A percentile compares a stretch with the other conserved stretches of the same genome.
phyloP scores from a whole-genome alignment of 2,797 vertebrate genomes.

The Hapalemur alaotrensis region DNA sequence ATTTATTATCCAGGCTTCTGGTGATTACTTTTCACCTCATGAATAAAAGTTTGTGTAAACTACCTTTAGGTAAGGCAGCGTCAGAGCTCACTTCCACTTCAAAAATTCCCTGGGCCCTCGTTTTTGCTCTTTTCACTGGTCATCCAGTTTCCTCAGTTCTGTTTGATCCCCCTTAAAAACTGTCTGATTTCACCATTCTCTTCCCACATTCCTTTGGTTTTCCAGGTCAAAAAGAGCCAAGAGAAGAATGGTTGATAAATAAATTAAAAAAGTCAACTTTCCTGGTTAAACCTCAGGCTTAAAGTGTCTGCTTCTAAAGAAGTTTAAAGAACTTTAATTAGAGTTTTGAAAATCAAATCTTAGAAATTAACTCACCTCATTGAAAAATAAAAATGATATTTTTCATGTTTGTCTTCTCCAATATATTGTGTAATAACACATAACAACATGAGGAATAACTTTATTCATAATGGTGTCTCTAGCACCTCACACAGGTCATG shows the following conservation, averaged over 20 bases:
- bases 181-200: background rate
- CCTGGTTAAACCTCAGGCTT: background rate
- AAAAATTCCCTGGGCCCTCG: background rate
- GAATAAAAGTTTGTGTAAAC: background rate
- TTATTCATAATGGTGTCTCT: background rate
- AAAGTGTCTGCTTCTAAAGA: background rate
- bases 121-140: background rate
- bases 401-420: background rate
- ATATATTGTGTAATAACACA: background rate
- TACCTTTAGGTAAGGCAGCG: background rate
- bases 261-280: background rate
- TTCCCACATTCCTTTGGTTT: background rate
- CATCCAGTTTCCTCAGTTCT: background rate
- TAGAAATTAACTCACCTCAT: background rate
- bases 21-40: background rate
- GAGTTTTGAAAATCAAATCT: background rate
- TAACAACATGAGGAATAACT: background rate
- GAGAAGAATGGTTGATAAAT: background rate
- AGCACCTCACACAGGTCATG: background rate
- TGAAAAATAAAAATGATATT: background rate
- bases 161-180: accelerated
- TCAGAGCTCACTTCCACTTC: background rate
- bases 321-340: background rate
- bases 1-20: background rate
- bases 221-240: background rate